Conservation (phyloP, 1,140 invertebrate genomes). For the Gonioctena quinquepunctata region DNA sequence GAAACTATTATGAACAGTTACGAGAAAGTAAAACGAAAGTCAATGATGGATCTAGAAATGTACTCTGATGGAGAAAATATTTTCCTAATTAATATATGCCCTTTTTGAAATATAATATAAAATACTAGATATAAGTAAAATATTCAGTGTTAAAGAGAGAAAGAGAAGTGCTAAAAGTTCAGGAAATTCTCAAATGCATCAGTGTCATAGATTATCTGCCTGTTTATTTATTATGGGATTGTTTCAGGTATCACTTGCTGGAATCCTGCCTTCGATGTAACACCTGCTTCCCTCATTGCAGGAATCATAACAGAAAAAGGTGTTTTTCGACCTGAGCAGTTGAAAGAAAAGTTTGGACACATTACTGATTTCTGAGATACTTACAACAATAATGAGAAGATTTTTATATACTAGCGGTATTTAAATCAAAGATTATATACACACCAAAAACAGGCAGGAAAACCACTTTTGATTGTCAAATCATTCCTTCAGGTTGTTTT, state of each 20-base stretch:
- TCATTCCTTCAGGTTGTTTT: not conserved
- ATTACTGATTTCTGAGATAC: constrained; percentile 1
- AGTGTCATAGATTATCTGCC: too few relatives aligned
- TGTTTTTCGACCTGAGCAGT: constrained; percentile 63
- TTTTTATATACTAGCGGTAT: not conserved
- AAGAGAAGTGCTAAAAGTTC: too few relatives aligned
- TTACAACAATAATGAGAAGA: constrained; percentile 11
- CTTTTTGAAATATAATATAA: too few relatives aligned
- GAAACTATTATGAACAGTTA: too few relatives aligned
- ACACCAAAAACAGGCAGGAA: not conserved
- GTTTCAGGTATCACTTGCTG: constrained; percentile 84
- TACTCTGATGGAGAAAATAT: too few relatives aligned
- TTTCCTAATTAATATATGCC: too few relatives aligned
- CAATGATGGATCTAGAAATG: too few relatives aligned
- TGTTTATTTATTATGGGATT: too few relatives aligned
- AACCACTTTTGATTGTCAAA: not conserved
- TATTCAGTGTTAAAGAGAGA: too few relatives aligned
- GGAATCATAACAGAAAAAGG: constrained; percentile 96
- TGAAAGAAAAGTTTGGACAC: constrained; percentile 32
- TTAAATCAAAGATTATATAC: not conserved
- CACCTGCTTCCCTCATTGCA: constrained; percentile 90
- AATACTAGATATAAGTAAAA: too few relatives aligned
- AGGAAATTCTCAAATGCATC: too few relatives aligned
- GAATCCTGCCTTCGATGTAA: constrained; percentile 99
- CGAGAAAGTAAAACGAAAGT: too few relatives aligned